phyloP scores from a whole-genome alignment of 1,140 invertebrate species.

The Neelides sp. region DNA sequence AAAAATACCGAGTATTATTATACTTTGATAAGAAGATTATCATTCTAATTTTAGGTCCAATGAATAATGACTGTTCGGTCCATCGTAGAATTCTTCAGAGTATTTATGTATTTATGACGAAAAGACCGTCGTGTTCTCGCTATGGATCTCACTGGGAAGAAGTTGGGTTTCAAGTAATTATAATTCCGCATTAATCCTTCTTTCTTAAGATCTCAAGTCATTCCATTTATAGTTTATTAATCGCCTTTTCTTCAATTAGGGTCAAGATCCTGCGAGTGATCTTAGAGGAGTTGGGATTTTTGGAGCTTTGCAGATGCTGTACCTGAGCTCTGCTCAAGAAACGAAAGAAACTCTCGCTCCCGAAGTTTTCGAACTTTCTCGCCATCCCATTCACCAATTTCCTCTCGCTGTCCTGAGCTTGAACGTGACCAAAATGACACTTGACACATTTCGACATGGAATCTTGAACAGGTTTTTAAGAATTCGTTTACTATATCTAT shows the following conservation, averaged over 20 bases:
- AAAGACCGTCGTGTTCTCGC: conserved; percentile 39
- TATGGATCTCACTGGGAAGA: conserved; percentile 46
- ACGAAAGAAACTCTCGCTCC: conserved; percentile 35
- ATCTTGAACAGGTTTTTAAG: conserved; percentile 38
- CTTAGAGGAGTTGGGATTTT: conserved; percentile 43
- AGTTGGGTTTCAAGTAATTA: conserved; percentile 43
- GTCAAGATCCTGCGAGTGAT: conserved; percentile 45
- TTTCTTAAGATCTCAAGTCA: neutral
- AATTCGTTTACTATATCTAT: neutral
- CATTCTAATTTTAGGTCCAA: conserved; percentile 34
- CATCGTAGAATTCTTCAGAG: conserved; percentile 41
- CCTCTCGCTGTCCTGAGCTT: conserved; percentile 44
- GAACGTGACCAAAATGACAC: conserved; percentile 41
- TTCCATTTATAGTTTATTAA: neutral
- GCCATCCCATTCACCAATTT: conserved; percentile 42
- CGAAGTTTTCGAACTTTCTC: conserved; percentile 40
- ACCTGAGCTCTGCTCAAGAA: conserved; percentile 37
- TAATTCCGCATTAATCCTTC: neutral
- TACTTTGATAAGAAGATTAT: conserved; percentile 1
- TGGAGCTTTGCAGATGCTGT: conserved; percentile 38
- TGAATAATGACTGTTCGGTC: conserved; percentile 37
- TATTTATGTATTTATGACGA: conserved; percentile 42
- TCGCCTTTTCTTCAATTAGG: conserved; percentile 29
- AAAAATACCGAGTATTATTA: neutral
- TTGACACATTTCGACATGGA: conserved; percentile 41